Conservation (phyloP, 1,140 invertebrate genomes). For the Onthophagus taurus region DNA sequence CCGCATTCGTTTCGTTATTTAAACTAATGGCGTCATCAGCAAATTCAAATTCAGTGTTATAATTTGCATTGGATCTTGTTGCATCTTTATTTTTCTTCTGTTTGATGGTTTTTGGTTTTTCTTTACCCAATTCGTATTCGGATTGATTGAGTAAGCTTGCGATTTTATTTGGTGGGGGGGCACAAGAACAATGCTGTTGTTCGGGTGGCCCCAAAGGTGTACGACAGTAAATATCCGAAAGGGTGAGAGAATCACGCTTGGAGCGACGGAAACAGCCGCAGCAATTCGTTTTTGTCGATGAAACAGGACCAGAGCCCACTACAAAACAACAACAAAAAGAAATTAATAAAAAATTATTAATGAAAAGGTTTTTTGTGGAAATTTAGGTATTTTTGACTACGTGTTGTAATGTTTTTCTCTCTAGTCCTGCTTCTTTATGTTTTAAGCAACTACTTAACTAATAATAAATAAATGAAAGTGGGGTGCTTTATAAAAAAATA, state of each 20-base stretch:
- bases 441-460: too few relatives aligned
- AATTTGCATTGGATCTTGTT: constrained; percentile 21
- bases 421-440: constrained; percentile 24
- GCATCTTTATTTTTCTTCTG: constrained; percentile 21
- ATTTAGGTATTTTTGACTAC: too few relatives aligned
- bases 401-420: constrained; percentile 11
- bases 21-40: constrained; percentile 47
- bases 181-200: constrained; percentile 28
- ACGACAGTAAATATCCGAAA: constrained; percentile 33
- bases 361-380: too few relatives aligned
- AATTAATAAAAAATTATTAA: too few relatives aligned
- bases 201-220: constrained; percentile 33
- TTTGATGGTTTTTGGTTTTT: constrained; percentile 21
- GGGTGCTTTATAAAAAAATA: not conserved
- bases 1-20: constrained; percentile 32
- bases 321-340: constrained; percentile 26
- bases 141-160: constrained; percentile 31
- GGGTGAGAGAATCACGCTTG: constrained; percentile 31
- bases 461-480: not conserved
- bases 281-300: constrained; percentile 32
- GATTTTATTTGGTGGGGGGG: constrained; percentile 20
- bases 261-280: constrained; percentile 34
- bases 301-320: constrained; percentile 38
- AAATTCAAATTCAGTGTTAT: constrained; percentile 43
- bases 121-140: constrained; percentile 31